Evolutionary conservation across 2,888 invertebrate species (phyloP).

Genomic region (Athetis lepigone): DNA sequence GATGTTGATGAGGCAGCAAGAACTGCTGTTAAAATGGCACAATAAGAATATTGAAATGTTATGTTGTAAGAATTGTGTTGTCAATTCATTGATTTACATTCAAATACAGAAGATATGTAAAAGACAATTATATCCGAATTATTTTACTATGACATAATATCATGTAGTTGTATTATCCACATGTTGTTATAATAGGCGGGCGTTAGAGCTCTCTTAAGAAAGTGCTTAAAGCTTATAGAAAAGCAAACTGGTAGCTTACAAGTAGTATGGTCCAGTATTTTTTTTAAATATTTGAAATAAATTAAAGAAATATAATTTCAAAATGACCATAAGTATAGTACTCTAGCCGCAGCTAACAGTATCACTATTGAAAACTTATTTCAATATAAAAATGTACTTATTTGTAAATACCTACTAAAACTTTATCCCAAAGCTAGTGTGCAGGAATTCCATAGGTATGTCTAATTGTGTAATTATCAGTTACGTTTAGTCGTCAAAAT

Average conservation of each 20-base stretch:
- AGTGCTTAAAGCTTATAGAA: conserved; percentile 52
- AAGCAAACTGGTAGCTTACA: conserved; percentile 7
- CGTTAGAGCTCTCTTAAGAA: conserved; percentile 43
- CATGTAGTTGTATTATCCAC: neutral
- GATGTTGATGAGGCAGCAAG: conserved; percentile 98
- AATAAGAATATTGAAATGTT: conserved; percentile 39
- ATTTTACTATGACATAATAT: conserved; percentile 22
- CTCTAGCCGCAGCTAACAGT: neutral
- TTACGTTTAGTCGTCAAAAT: too few species aligned
- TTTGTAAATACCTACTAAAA: conserved; percentile 32
- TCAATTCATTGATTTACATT: conserved; percentile 57
- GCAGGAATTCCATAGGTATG: neutral
- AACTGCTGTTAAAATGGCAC: conserved; percentile 93
- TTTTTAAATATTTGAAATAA: neutral
- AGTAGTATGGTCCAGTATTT: neutral
- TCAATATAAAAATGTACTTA: conserved; percentile 17
- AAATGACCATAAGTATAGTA: neutral
- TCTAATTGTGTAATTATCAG: neutral
- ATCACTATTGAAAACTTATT: neutral
- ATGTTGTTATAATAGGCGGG: neutral
- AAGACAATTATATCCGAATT: conserved; percentile 35
- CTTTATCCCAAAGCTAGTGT: neutral
- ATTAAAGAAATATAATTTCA: too few species aligned
- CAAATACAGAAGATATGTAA: conserved; percentile 32
- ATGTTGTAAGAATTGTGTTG: conserved; percentile 29